Evolutionary conservation across 2,113 vertebrate genomes (phyloP).

Genomic region (Saccopteryx bilineata): DNA sequence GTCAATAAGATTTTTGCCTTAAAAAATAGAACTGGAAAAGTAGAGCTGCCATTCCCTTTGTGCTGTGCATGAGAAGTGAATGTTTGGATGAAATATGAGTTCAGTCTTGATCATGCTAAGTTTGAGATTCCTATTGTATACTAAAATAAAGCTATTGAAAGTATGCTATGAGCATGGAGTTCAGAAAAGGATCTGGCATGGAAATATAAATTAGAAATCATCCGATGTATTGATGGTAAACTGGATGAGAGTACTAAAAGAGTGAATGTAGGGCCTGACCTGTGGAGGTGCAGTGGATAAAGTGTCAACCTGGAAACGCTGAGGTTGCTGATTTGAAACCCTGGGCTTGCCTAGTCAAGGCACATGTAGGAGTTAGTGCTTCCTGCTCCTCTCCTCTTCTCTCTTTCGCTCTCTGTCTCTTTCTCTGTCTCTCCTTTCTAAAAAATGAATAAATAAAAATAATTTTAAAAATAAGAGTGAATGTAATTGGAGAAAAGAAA

Average conservation of each 20-base stretch:
- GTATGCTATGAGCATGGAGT: neutral
- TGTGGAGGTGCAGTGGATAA: too few relatives aligned
- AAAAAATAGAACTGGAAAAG: neutral
- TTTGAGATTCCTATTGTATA: neutral
- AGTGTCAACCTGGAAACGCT: too few relatives aligned
- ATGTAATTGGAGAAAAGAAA: constrained; percentile 30
- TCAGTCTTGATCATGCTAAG: neutral
- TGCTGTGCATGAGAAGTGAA: neutral
- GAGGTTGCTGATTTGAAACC: too few relatives aligned
- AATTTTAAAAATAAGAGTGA: neutral
- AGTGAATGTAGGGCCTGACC: neutral
- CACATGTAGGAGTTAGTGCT: too few relatives aligned
- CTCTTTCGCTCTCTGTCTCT: too few relatives aligned
- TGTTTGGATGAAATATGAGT: neutral
- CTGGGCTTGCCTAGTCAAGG: too few relatives aligned
- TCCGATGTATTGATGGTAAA: neutral
- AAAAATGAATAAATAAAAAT: too few relatives aligned
- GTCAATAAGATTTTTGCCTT: neutral
- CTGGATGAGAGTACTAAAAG: neutral
- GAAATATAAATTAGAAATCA: neutral
- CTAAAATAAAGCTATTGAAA: neutral
- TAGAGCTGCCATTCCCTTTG: neutral
- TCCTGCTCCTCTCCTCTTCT: too few relatives aligned
- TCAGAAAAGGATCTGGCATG: neutral
- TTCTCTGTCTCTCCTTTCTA: too few relatives aligned